Evolutionary conservation across 2,797 vertebrate genomes (phyloP), one percentile per base, ranked within the genome.

Genomic region (Takifugu ocellatus): DNA sequence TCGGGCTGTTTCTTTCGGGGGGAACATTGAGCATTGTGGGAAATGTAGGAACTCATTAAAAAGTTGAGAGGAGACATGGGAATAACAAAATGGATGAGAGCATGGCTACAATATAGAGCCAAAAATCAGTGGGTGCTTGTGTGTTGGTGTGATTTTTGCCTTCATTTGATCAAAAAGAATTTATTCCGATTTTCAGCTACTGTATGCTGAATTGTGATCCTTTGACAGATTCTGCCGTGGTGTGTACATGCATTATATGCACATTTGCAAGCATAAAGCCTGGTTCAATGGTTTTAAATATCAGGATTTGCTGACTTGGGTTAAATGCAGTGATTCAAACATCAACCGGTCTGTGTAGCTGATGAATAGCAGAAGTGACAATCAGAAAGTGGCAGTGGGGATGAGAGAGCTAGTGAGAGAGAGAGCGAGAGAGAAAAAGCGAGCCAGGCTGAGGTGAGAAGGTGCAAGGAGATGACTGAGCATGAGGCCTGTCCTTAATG

Each of bases 401-500:
- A 6, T 7, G n/a, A 46, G 53, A 74, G 59, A 68, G 71, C 0
- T 53, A 51, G 60, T 56, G 36, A 31, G 49, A 42, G 43, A 42
- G 39, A 51, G 50, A 33, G 49, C 27, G 25, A 16, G 33, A 54
- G 52, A 25, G 17, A 62, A 49, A 49, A 56, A 70, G 51, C 0
- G 26, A 61, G 73, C 25, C 51, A 0, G 29, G 62, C 65, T 50
- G 54, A 48, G 80, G 66, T 63, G 65, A 54, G 3, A 49, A 84
- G 79, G 80, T 78, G 82, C 65, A 61, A 84, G 75, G 5, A 79
- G 78, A 79, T 62, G 27, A 59, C 75, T 66, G 74, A 29, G 68
- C 76, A 74, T 78, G 84, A 81, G 79, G 77, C 62, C 76, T 62
- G 63, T 16, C 66, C 60, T 68, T 84, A 83, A 87, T 76, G 76